Evolutionary conservation across 2,888 invertebrate genomes (phyloP).

Genomic region (Drosophila incognita): DNA sequence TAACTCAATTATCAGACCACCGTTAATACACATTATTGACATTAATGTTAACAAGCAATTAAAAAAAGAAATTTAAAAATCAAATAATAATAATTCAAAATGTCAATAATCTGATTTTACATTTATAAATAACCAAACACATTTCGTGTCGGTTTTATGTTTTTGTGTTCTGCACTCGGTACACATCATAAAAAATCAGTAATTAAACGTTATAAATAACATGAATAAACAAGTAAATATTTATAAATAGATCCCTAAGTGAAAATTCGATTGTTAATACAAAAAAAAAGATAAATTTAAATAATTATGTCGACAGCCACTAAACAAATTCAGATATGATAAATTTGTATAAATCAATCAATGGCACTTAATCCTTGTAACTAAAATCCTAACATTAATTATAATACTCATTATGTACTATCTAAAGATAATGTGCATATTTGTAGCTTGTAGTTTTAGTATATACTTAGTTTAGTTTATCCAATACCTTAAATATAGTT

Average conservation of each 20-base stretch:
- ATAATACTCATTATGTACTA: background rate
- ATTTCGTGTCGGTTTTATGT: constrained; percentile 62
- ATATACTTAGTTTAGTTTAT: constrained; percentile 50
- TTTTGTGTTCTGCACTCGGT: constrained; percentile 61
- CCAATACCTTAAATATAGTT: constrained; percentile 26
- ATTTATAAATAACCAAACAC: constrained; percentile 64
- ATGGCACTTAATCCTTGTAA: constrained; percentile 44
- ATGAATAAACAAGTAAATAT: constrained; percentile 31
- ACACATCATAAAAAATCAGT: constrained; percentile 36
- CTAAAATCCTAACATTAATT: constrained; percentile 41
- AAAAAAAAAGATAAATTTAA: constrained; percentile 7
- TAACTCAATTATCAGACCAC: constrained; percentile 15
- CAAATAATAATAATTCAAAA: background rate
- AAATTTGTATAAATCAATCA: constrained; percentile 19
- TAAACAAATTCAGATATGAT: background rate
- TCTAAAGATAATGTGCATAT: constrained; percentile 22
- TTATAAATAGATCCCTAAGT: constrained; percentile 49
- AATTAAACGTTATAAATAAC: constrained; percentile 17
- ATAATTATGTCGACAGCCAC: constrained; percentile 23
- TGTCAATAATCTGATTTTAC: constrained; percentile 35
- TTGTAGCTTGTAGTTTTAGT: constrained; percentile 48
- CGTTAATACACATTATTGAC: background rate
- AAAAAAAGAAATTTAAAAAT: background rate
- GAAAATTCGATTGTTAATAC: constrained; percentile 37
- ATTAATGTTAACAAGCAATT: background rate